Conservation (phyloP, 2,797 vertebrate genomes). For the Monodelphis domestica region DNA sequence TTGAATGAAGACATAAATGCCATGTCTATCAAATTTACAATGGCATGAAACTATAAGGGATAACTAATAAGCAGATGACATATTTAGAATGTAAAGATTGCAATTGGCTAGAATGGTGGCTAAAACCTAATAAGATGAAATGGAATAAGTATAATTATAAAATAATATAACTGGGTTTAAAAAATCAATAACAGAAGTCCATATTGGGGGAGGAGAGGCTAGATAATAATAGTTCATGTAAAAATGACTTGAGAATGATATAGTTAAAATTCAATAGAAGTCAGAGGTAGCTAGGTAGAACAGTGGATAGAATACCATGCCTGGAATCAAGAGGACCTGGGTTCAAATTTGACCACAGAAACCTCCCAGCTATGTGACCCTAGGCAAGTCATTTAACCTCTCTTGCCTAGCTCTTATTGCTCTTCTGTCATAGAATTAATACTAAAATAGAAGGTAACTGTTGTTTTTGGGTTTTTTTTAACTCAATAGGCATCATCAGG, state of each 20-base stretch:
- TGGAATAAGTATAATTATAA: not conserved
- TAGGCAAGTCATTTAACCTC: too few species aligned
- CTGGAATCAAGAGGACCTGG: too few species aligned
- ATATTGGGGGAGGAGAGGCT: not conserved
- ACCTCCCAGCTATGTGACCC: too few species aligned
- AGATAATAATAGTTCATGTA: not conserved
- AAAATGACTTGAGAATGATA: not conserved
- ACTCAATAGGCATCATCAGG: too few species aligned
- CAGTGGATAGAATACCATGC: too few species aligned
- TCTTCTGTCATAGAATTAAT: too few species aligned
- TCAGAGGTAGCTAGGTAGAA: too few species aligned
- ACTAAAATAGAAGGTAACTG: too few species aligned
- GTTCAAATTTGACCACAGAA: too few species aligned
- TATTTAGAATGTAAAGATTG: not conserved
- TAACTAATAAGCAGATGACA: not conserved
- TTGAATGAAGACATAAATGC: not conserved
- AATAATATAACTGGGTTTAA: not conserved
- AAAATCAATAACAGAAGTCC: not conserved
- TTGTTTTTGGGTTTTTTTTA: too few species aligned
- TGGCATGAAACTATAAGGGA: not conserved
- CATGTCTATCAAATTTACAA: not conserved
- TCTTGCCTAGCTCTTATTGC: too few species aligned
- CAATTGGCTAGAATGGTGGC: not conserved
- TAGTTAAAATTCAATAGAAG: not conserved
- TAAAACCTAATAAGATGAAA: not conserved